Base-by-base conservation (phyloP, 2,113 vertebrate genomes). In the Misgurnus mizolepis region DNA sequence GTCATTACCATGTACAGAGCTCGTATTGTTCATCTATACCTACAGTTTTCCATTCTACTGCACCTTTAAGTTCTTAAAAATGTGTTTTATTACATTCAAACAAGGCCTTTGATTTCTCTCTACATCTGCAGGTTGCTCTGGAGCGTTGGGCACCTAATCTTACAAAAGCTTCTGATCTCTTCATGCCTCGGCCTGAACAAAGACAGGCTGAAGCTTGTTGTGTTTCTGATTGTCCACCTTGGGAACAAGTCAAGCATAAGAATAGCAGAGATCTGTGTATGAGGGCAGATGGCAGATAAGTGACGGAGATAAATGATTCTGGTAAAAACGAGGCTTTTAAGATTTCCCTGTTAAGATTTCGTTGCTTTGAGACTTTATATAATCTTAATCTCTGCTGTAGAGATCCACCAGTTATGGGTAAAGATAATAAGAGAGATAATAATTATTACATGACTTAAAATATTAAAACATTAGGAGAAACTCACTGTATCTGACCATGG, bases 371-470 rank as follows among this genome's bases (percentile, higher is more conserved):
- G 17, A 43, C 7, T 34, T 34, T 1, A 2, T 34, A 34, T 34
- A 34, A 34, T 3, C 27, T 22, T 34, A 34, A 34, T 2, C 27
- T 2, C 27, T 34, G 3, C 27, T 34, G 27, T 34, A 34, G 27
- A 3, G 27, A 3, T 34, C 27, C 39, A n/a, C 9, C n/a, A 5
- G 34, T n/a, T 15, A 58, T 71, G 50, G 69, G 74, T 82, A 87
- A 85, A 40, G 34, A 39, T 7, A 86, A 79, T 87, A 80, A 27
- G 55, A 84, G 80, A 81, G 83, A 89, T 50, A 87, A 87, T 85
- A 86, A 83, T 89, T 76, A 91, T 93, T 91, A 89, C 75, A 73
- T 80, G 78, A 85, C 86, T 84, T 86, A 81, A 86, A 89, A 92
- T 88, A 89, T 86, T 80, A 90, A 90, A 90, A 92, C 90, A 89